Percentiles rank a stretch among this genome's conserved stretches.
Conservation (phyloP, 92 coral and sea anemone genomes). For the Hydrozoanthus gracilis region DNA sequence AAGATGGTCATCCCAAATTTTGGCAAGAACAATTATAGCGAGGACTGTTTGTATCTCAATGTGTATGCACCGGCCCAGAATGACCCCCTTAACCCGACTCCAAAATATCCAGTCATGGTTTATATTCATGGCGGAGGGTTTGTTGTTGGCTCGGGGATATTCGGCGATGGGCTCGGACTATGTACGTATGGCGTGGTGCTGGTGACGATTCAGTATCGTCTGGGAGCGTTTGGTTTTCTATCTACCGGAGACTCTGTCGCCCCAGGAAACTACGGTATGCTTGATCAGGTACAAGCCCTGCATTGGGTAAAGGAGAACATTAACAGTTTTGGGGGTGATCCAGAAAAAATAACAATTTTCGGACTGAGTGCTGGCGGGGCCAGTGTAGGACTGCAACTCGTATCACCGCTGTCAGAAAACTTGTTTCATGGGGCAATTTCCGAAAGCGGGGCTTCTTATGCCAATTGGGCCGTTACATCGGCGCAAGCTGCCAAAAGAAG, state of each 20-base stretch:
- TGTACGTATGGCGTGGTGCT: constrained; percentile 67
- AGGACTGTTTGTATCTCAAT: constrained; percentile 20
- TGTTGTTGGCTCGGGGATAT: constrained; percentile 63
- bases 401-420: constrained; percentile 71
- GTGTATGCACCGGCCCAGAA: constrained; percentile 48
- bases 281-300: background rate
- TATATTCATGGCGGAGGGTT: constrained; percentile 72
- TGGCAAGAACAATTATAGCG: constrained; percentile 51
- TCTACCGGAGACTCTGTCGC: constrained; percentile 59
- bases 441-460: constrained; percentile 84
- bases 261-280: constrained; percentile 67
- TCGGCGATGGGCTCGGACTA: constrained; percentile 65
- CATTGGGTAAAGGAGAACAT: no score
- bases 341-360: no score
- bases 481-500: background rate
- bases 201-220: constrained; percentile 20
- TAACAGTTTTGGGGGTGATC: no score
- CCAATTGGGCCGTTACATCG: constrained; percentile 69
- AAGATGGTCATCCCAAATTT: background rate
- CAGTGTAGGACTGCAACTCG: background rate
- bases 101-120: no score
- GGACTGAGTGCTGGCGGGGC: no score
- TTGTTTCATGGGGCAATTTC: constrained; percentile 84
- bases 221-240: constrained; percentile 27
- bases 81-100: no score